Conservation (phyloP, 2,797 vertebrate species). For the Hemitrygon akajei region DNA sequence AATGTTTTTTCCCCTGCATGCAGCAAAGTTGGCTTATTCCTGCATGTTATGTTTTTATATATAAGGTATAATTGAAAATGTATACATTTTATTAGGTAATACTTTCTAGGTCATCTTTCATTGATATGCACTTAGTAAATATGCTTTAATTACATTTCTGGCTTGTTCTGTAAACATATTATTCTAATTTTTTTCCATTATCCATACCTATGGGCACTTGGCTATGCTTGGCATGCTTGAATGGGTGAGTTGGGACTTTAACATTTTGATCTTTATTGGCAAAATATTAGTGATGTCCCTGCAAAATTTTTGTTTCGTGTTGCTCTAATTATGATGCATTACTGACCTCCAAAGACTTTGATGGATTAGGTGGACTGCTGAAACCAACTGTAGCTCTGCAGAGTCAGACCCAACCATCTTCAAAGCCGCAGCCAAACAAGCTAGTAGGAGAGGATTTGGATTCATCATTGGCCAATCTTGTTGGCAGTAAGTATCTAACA, state of each 20-base stretch:
- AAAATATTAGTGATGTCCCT: background rate
- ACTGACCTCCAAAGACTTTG: conserved; percentile 65
- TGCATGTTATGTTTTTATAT: background rate
- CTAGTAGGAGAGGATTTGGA: conserved; percentile 89
- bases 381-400: conserved; percentile 86
- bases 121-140: background rate
- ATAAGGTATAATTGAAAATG: background rate
- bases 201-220: conserved; percentile 50
- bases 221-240: conserved; percentile 66
- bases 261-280: conserved; percentile 40
- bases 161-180: conserved; percentile 24
- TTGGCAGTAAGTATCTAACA: conserved; percentile 81
- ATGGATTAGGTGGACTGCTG: conserved; percentile 84
- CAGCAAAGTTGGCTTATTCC: background rate
- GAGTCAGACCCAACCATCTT: conserved; percentile 71
- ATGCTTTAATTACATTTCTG: conserved; percentile 5
- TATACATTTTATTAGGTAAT: background rate
- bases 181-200: conserved; percentile 41
- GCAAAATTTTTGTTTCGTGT: conserved; percentile 43
- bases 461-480: conserved; percentile 90
- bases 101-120: background rate
- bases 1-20: background rate
- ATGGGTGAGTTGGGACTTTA: conserved; percentile 62
- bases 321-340: conserved; percentile 44
- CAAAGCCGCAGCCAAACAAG: conserved; percentile 70